Percentiles rank a stretch among this genome's conserved stretches.
Conservation (phyloP, 1,140 invertebrate species). For the Leptestheria dahalacensis region DNA sequence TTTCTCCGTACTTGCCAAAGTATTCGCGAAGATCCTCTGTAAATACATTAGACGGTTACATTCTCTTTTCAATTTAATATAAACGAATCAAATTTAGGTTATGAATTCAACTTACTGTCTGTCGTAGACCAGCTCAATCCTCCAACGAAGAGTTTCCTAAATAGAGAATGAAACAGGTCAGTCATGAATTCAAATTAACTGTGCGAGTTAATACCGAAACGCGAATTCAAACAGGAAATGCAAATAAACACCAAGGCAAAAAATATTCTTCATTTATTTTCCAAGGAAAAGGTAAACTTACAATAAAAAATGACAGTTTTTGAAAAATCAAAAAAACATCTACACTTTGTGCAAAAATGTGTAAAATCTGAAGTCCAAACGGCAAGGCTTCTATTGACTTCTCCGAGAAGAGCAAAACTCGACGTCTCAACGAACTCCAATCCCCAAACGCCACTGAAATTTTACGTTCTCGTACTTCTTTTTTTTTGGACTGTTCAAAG, state of each 20-base stretch:
- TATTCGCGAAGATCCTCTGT: slow-evolving; percentile 83
- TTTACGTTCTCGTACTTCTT: too few relatives aligned
- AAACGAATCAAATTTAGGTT: slow-evolving; percentile 19
- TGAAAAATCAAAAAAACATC: background rate
- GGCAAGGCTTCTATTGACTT: too few relatives aligned
- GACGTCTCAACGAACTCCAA: too few relatives aligned
- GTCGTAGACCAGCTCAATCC: slow-evolving; percentile 94
- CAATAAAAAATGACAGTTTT: background rate
- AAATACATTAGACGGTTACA: too few relatives aligned
- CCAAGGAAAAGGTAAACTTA: too few relatives aligned
- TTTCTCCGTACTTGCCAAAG: slow-evolving; percentile 75
- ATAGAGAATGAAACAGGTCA: background rate
- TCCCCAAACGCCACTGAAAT: too few relatives aligned
- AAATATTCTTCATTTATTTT: too few relatives aligned
- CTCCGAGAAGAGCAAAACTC: too few relatives aligned
- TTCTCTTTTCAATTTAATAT: too few relatives aligned
- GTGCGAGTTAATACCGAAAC: background rate
- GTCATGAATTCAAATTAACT: background rate
- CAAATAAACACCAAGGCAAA: background rate
- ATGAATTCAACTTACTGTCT: slow-evolving; percentile 78
- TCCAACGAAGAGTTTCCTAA: slow-evolving; percentile 92
- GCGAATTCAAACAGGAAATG: background rate
- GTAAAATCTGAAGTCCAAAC: too few relatives aligned
- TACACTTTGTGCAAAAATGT: slow-evolving; percentile 2
- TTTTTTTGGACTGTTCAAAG: background rate